Evolutionary conservation across 35 echinoderm and acorn worm genomes (phyloP).

Genomic region (Patiria miniata): DNA sequence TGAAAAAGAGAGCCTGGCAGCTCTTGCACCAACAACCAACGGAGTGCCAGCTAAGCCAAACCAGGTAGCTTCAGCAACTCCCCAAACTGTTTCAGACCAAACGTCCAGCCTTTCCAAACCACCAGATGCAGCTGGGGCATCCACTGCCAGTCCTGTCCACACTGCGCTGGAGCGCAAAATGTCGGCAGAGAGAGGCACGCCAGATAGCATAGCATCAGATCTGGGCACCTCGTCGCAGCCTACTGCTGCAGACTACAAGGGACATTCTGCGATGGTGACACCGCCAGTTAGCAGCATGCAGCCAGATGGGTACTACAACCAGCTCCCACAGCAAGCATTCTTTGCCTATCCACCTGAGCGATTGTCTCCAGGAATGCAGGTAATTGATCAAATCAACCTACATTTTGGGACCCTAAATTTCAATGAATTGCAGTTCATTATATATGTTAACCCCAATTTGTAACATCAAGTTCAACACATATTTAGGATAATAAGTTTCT

Average conservation of each 20-base stretch:
- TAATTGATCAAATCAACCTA: not conserved
- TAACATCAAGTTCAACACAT: too few species aligned
- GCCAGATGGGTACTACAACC: not conserved
- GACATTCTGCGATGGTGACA: not conserved
- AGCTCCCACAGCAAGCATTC: not conserved
- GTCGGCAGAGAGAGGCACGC: slow-evolving; percentile 74
- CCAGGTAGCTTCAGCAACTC: not conserved
- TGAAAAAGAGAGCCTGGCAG: not conserved
- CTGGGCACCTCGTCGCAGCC: slow-evolving; percentile 43
- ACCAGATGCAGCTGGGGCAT: not conserved
- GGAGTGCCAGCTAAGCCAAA: not conserved
- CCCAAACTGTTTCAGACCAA: not conserved
- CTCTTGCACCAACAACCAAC: not conserved
- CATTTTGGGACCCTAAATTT: not conserved
- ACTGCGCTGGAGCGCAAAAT: slow-evolving; percentile 56
- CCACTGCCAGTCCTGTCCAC: not conserved
- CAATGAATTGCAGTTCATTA: not conserved
- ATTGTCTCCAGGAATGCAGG: not conserved
- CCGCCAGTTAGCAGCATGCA: not conserved
- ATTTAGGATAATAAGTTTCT: too few species aligned
- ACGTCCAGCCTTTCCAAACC: not conserved
- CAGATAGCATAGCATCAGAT: slow-evolving; percentile 83
- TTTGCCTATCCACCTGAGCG: not conserved
- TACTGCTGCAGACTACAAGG: not conserved
- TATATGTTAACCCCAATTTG: too few species aligned